These are phyloP conservation scores for Saccopteryx bilineata DNA, from an alignment of 2,113 vertebrate genomes.

Conservation along the genomic window DNA sequence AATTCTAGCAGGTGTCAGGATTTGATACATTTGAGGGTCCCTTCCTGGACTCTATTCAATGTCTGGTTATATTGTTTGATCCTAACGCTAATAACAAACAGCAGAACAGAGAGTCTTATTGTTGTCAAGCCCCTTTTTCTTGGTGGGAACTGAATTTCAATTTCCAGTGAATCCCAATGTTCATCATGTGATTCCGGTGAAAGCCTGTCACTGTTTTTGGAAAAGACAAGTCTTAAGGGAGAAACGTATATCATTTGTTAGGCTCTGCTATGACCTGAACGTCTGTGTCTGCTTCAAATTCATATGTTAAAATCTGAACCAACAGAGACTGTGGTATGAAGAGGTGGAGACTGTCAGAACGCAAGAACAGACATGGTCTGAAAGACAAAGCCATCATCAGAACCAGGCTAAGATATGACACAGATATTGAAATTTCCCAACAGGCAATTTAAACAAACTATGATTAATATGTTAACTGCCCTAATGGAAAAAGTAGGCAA, in stretches of 20 bases:
- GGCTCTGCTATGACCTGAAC: neutral
- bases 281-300: neutral
- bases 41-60: neutral
- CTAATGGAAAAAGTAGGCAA: neutral
- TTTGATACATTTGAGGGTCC: neutral
- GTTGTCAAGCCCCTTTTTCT: neutral
- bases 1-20: neutral
- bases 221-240: neutral
- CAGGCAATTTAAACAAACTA: neutral
- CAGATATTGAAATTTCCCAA: constrained; percentile 41
- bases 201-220: neutral
- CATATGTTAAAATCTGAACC: neutral
- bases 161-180: neutral
- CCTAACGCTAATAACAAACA: neutral
- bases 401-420: neutral
- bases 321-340: neutral
- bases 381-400: neutral
- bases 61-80: neutral
- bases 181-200: neutral
- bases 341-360: neutral
- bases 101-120: neutral
- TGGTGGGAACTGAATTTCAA: neutral
- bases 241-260: neutral
- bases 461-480: neutral
- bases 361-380: neutral